phyloP scores from a whole-genome alignment of 2,113 vertebrate genomes.

The Azemiops feae region DNA sequence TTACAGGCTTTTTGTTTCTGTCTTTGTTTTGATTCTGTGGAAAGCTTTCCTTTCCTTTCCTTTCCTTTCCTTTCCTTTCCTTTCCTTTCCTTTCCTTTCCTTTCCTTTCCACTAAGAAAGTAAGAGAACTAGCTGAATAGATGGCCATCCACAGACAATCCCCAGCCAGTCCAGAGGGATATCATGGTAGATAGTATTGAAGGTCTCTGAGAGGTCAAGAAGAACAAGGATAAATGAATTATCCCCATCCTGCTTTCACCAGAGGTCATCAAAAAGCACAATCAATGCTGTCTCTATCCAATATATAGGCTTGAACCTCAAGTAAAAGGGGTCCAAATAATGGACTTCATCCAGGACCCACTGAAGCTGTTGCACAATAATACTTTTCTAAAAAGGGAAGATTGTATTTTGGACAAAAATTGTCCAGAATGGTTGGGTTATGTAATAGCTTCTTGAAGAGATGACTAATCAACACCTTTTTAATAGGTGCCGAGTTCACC shows the following conservation, averaged over 20 bases:
- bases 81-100: neutral
- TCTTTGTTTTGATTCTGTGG: neutral
- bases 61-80: neutral
- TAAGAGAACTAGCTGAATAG: neutral
- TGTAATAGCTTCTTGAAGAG: neutral
- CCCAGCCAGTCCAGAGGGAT: neutral
- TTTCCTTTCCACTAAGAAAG: neutral
- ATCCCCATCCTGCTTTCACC: neutral
- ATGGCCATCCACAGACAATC: neutral
- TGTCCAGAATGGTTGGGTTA: neutral
- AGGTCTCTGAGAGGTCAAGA: neutral
- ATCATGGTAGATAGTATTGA: neutral
- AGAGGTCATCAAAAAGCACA: neutral
- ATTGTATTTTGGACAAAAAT: neutral
- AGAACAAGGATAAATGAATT: neutral
- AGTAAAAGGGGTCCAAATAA: neutral
- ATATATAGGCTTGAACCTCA: neutral
- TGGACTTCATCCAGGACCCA: neutral
- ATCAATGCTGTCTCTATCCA: neutral
- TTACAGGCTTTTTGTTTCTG: neutral
- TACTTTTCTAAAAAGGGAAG: neutral
- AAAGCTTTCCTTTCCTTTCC: neutral
- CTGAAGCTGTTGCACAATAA: neutral
- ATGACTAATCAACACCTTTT: neutral
- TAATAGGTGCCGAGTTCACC: neutral